Conservation (phyloP, 2,797 vertebrate species). For the Poeciliopsis presidionis region DNA sequence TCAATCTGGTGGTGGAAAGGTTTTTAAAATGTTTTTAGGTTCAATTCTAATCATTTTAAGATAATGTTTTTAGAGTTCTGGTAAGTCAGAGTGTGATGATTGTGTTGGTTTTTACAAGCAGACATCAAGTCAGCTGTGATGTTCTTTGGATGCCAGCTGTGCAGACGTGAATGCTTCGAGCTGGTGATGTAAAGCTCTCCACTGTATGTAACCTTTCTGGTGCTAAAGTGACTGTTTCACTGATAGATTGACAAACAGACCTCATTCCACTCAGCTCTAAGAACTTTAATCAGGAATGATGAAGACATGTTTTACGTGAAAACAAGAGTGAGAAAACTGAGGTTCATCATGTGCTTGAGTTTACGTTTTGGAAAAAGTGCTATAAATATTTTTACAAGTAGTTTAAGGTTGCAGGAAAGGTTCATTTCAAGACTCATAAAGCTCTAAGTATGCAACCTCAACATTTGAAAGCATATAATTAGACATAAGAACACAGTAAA, state of each 20-base stretch:
- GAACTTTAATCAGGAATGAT: slow-evolving; percentile 52
- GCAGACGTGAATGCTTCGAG: slow-evolving; percentile 28
- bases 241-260: slow-evolving; percentile 64
- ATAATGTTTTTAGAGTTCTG: slow-evolving; percentile 31
- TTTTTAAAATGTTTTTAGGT: background rate
- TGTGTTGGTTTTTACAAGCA: slow-evolving; percentile 63
- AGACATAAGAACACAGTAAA: background rate
- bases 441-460: background rate
- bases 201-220: slow-evolving; percentile 30
- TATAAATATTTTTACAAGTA: slow-evolving; percentile 4
- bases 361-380: background rate
- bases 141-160: slow-evolving; percentile 41
- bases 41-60: background rate
- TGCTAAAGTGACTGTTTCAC: slow-evolving; percentile 60
- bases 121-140: slow-evolving; percentile 61
- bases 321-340: slow-evolving; percentile 38
- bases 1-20: slow-evolving; percentile 31
- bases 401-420: background rate
- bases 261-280: slow-evolving; percentile 48
- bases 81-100: slow-evolving; percentile 72
- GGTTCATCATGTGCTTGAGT: slow-evolving; percentile 11
- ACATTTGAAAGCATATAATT: background rate
- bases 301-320: slow-evolving; percentile 45
- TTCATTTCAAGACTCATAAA: background rate
- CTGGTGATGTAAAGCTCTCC: slow-evolving; percentile 33